Base-by-base conservation (phyloP, 2,113 vertebrate genomes). In the Chaetorhynchus papuensis region DNA sequence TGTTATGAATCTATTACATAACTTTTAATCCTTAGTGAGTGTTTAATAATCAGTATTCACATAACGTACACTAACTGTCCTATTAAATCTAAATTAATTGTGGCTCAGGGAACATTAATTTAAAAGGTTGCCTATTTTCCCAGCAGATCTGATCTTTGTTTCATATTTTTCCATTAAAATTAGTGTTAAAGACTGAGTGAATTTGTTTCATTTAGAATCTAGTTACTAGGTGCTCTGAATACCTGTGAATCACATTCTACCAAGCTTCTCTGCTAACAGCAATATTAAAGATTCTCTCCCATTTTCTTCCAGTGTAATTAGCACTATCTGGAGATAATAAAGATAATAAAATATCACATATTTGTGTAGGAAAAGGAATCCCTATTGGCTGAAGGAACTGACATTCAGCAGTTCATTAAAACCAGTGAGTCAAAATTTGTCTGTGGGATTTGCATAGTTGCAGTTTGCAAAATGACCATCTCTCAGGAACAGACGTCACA, bases 81-180 rank as follows among this genome's bases (percentile, higher is more conserved):
- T 97, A 90, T 96, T 98, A 97, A 98, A 97, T 97, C 91, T 94
- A 97, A 96, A 97, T 98, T 97, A 97, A 98, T 97, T 97, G 89
- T 97, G 90, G 97, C 97, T 97, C 82, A 88, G 95, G 93, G 94
- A 97, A 85, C 91, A 96, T 97, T 97, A 95, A 97, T 96, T 97
- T 98, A 95, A 98, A 98, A 96, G 83, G 94, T 93, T 97, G 93
- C 82, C 83, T 90, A 94, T 96, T 97, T 97, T 96, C 91, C 92
- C 96, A 71, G 92, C 56, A 96, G 96, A 96, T 94, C 96, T 96
- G 93, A 93, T 97, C 96, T 98, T 96, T 94, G 79, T 96, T 96
- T 90, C 94, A 78, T 75, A 88, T 88, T 94, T 97, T 97, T 86
- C 90, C 92, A 85, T 97, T 97, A 96, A 94, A 94, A 97, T 95